Base-by-base conservation (phyloP, 2,888 invertebrate genomes). In the Macrophya alboannulata region DNA sequence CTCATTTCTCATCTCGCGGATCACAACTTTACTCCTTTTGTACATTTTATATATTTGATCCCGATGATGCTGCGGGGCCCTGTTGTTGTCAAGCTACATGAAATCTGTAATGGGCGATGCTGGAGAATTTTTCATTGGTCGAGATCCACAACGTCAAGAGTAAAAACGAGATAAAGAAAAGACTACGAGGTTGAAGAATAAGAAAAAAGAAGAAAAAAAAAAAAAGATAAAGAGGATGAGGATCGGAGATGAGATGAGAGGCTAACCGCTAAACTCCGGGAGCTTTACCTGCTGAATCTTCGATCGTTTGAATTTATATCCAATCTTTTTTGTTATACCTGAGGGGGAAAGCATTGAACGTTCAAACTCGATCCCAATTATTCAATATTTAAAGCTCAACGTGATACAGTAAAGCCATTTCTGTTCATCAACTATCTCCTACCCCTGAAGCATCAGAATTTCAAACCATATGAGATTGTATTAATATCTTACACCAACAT, bases 1-100 rank as follows among this genome's bases (percentile, higher is more conserved):
- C 51, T 62, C 40, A n/a, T 65, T 4, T 79, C 62, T 59, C n/a
- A 12, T 59, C 43, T 8, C 15, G 43, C 31, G 15, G 74, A 31
- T 45, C 76, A 40, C 40, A 9, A 31, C 1, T 31, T 9, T 9
- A 43, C 21, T 59, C 51, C 62, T 62, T 62, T 81, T 62, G 21
- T 81, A 62, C n/a, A 62, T 81, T 81, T 81, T 62, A 62, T 17
- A 43, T 62, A 55, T 55, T 17, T 8, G 10, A 77, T 77, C 25
- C 43, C 17, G 17, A 4, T 4, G 76, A 15, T 15, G 51, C 6
- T 31, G n/a, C n/a, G n/a, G 31, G 31, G 31, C 31, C 31, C 43
- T 21, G 25, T 17, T 12, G 12, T 12, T 25, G 9, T 10, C 15
- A 12, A 31, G 62, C n/a, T 25, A 51, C 48, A 51, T 62, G 81